Percentiles rank a stretch among this genome's conserved stretches.
Conservation (phyloP, 2,797 vertebrate genomes). For the Enteromius mattozi region DNA sequence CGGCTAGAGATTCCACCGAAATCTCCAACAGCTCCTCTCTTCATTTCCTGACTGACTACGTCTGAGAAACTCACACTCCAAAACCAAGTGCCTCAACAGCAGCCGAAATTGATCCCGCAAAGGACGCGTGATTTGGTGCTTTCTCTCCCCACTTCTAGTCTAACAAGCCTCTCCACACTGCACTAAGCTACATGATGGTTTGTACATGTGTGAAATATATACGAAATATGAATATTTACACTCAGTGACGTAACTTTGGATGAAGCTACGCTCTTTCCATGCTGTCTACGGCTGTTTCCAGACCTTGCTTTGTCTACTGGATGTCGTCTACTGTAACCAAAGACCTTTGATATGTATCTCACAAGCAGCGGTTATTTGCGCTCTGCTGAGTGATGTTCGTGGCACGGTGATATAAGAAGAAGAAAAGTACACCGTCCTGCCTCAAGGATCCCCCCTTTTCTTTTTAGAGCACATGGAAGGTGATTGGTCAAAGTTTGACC, state of each 20-base stretch:
- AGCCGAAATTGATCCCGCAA: slow-evolving; percentile 47
- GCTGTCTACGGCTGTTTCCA: slow-evolving; percentile 51
- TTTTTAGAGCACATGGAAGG: background rate
- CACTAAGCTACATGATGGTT: slow-evolving; percentile 49
- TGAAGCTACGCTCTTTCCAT: slow-evolving; percentile 61
- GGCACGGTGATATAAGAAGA: slow-evolving; percentile 53
- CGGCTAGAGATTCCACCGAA: slow-evolving; percentile 16
- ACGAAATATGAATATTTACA: slow-evolving; percentile 43
- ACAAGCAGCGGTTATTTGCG: slow-evolving; percentile 65
- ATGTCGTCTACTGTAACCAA: slow-evolving; percentile 68
- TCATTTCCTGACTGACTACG: slow-evolving; percentile 49
- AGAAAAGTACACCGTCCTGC: slow-evolving; percentile 25
- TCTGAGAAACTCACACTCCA: slow-evolving; percentile 61
- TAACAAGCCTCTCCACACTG: slow-evolving; percentile 37
- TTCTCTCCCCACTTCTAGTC: slow-evolving; percentile 47
- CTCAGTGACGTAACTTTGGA: slow-evolving; percentile 44
- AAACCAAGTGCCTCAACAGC: slow-evolving; percentile 61
- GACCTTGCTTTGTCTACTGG: slow-evolving; percentile 55
- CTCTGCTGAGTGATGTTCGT: slow-evolving; percentile 60
- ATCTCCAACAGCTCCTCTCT: slow-evolving; percentile 49
- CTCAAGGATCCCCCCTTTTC: background rate
- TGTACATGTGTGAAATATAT: slow-evolving; percentile 37
- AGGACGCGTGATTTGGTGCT: slow-evolving; percentile 41
- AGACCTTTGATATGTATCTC: slow-evolving; percentile 60
- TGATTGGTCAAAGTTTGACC: slow-evolving; percentile 37